A percentile compares a stretch with the other conserved stretches of the same genome.
Evolutionary conservation across 2,113 vertebrate species (phyloP).

Genomic region (Oxyruncus cristatus): DNA sequence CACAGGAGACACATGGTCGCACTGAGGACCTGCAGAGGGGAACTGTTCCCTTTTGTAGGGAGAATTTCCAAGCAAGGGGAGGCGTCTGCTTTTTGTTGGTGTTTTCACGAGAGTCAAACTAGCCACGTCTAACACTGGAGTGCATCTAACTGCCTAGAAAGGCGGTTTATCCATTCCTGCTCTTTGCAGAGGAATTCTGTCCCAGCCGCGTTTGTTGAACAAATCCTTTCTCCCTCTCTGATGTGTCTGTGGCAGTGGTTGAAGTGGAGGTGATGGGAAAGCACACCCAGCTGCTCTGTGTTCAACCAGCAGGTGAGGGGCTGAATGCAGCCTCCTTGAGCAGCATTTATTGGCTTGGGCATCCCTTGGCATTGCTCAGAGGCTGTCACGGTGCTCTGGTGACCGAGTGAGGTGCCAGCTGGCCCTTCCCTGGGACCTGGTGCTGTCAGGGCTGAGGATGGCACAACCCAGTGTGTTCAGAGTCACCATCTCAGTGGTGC

Average conservation of each 20-base stretch:
- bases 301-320: neutral
- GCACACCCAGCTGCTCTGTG: neutral
- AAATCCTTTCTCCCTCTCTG: neutral
- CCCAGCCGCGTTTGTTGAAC: neutral
- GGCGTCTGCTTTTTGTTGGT: neutral
- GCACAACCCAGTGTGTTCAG: neutral
- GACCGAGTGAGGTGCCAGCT: neutral
- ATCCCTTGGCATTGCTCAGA: fast-evolving
- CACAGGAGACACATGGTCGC: neutral
- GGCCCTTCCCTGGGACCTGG: neutral
- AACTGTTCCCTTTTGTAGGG: fast-evolving
- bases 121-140: neutral
- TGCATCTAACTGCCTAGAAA: neutral
- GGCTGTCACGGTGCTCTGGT: neutral
- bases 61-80: neutral
- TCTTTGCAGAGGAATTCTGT: neutral
- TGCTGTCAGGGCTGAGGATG: neutral
- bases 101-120: neutral
- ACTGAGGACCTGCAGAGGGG: fast-evolving
- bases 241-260: neutral
- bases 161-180: neutral
- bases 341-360: neutral
- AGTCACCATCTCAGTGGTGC: fast-evolving
- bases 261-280: neutral
- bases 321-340: neutral